phyloP scores from a whole-genome alignment of 1,140 invertebrate species.

The Zaprionus lachaisei region DNA sequence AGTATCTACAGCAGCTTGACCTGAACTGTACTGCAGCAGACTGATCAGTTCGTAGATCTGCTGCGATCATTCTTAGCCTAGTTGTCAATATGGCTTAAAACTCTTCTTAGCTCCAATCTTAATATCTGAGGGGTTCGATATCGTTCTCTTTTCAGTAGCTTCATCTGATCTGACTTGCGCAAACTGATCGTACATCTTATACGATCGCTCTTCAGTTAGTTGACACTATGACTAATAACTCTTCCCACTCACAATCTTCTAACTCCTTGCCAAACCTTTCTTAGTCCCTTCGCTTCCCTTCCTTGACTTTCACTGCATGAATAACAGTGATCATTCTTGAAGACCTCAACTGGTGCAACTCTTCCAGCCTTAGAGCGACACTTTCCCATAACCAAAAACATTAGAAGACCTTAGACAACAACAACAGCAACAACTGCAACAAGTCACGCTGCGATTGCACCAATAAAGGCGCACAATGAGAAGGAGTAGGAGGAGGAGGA shows the following conservation, averaged over 20 bases:
- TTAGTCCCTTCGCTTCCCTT: background rate
- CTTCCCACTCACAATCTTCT: no score
- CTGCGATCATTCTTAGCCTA: no score
- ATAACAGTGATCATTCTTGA: slow-evolving; percentile 39
- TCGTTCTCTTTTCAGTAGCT: no score
- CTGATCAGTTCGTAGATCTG: no score
- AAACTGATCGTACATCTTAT: no score
- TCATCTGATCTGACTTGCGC: no score
- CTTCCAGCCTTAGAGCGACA: slow-evolving; percentile 40
- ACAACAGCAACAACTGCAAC: slow-evolving; percentile 13
- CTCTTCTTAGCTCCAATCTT: no score
- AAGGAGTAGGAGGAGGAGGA: slow-evolving; percentile 38
- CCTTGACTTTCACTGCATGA: slow-evolving; percentile 34
- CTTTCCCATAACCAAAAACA: slow-evolving; percentile 77
- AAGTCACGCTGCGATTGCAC: slow-evolving; percentile 73
- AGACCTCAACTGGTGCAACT: slow-evolving; percentile 17
- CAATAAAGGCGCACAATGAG: slow-evolving; percentile 68
- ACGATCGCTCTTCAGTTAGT: background rate
- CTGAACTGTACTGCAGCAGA: background rate
- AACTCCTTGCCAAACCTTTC: background rate
- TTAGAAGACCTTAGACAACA: slow-evolving; percentile 56
- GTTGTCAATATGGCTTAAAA: no score
- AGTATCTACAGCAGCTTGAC: background rate
- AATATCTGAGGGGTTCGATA: no score
- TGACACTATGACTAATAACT: background rate